A percentile compares a stretch with the other conserved stretches of the same genome.
These are phyloP conservation scores for Passer domesticus DNA, from an alignment of 2,113 vertebrate species.

Conservation along the genomic window DNA sequence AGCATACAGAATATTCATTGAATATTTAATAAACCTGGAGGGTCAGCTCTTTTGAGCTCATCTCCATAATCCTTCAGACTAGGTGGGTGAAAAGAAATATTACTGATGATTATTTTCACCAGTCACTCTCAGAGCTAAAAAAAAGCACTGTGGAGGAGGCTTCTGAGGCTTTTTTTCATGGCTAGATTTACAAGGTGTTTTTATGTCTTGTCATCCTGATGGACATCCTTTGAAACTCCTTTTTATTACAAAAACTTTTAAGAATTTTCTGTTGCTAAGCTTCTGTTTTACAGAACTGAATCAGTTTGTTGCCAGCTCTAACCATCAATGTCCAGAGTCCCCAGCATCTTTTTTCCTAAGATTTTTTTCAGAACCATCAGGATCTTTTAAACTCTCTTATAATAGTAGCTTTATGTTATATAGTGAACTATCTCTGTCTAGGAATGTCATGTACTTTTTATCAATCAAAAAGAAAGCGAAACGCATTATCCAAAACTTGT, in stretches of 20 bases:
- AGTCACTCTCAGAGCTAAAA: neutral
- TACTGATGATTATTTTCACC: slow-evolving; percentile 9
- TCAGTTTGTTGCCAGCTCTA: neutral
- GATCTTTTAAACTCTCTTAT: neutral
- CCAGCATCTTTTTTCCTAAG: neutral
- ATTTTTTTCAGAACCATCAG: neutral
- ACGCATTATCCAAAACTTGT: neutral
- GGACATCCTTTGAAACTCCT: neutral
- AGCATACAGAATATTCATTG: slow-evolving; percentile 49
- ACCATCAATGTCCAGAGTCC: neutral
- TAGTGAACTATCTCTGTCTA: neutral
- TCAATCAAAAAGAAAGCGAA: neutral
- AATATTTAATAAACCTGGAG: slow-evolving; percentile 79
- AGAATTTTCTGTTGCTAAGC: neutral
- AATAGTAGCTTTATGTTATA: neutral
- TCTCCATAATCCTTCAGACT: slow-evolving; percentile 79
- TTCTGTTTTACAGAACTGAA: neutral
- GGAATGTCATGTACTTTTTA: neutral
- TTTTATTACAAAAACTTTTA: neutral
- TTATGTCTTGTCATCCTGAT: neutral
- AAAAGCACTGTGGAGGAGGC: neutral
- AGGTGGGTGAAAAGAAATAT: slow-evolving; percentile 40
- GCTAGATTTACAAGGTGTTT: neutral
- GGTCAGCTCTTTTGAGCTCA: slow-evolving; percentile 74
- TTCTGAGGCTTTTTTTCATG: neutral